Evolutionary conservation across 2,888 invertebrate genomes (phyloP).

Genomic region (Monoplex corrugatus): DNA sequence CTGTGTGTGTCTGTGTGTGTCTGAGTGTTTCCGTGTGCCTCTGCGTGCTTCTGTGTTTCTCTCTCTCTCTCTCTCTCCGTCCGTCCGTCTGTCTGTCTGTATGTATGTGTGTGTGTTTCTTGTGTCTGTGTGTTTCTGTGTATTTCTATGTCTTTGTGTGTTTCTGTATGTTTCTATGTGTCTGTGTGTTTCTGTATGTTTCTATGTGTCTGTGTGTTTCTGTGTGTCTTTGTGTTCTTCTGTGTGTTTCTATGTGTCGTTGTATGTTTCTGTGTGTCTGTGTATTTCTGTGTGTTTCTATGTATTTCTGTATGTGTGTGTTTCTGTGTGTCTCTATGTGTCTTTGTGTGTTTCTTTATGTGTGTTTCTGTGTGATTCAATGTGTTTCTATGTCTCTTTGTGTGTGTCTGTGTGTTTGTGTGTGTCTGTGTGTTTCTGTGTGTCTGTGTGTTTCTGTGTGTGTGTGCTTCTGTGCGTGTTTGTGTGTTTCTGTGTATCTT

Average conservation of each 20-base stretch:
- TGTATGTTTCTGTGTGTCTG: not conserved
- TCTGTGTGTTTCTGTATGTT: not conserved
- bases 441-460: constrained; percentile 21
- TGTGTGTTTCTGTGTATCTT: not conserved
- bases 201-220: not conserved
- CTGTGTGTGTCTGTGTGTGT: not conserved
- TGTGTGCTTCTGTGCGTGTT: not conserved
- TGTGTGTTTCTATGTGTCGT: not conserved
- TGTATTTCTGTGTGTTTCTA: no score
- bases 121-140: not conserved
- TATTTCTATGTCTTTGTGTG: not conserved
- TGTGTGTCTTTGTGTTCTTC: no score
- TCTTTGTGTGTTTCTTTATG: not conserved
- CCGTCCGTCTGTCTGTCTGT: not conserved
- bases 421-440: no score
- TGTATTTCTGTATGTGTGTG: no score
- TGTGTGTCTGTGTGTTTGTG: constrained; percentile 2
- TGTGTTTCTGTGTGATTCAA: no score
- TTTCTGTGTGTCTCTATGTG: not conserved
- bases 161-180: not conserved
- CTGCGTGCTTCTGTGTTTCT: not conserved
- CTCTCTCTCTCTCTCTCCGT: not conserved
- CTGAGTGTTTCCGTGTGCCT: not conserved
- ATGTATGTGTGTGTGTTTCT: not conserved
- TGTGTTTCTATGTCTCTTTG: not conserved